Evolutionary conservation across 1,140 invertebrate species (phyloP), one percentile per base, ranked within the genome.

Genomic region (Lepidostoma basale): DNA sequence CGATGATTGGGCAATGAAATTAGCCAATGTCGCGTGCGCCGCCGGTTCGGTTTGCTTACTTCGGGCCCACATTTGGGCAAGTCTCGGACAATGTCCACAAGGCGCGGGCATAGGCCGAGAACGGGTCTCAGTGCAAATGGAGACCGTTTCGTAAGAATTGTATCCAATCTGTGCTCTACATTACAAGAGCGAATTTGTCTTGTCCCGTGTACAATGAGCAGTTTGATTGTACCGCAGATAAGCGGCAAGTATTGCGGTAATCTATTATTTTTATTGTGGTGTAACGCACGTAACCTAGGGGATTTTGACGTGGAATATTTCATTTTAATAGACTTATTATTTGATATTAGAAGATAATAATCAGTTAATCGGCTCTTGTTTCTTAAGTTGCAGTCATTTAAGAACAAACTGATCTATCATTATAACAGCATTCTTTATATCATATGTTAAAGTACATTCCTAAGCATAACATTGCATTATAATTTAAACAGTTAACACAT

Each of bases 1-100:
- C 2, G 16, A 23, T 54, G 14, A 65, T 70, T 70, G 40, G 33
- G 58, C 42, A 70, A 70, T 44, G 12, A 14, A n/a, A 20, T 70
- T 70, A 56, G 69, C 58, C 36, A 70, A 70, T 54, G 33, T 30
- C 65, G 62, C 69, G 69, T 70, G 69, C 67, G 66, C 45, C 20
- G 58, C 42, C 60, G 39, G 54, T 67, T 54, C 14, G 47, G 20
- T 44, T 67, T 1, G 52, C 20, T 20, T n/a, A 30, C 33, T 65
- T 30, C 26, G 33, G 30, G 23, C 12, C 52, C 14, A 54, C 25
- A 20, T 65, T 65, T 65, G 45, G 62, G 6, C 36, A 54, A 16
- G n/a, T 25, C 20, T 36, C 58, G 49, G 52, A 66, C 64, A 58
- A 9, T 59, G 54, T 59, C 54, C 54, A 59, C 30, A 3, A n/a